These are phyloP conservation scores for Dicyrtoma fusca DNA, from an alignment of 2,888 invertebrate genomes.

Conservation along the genomic window DNA sequence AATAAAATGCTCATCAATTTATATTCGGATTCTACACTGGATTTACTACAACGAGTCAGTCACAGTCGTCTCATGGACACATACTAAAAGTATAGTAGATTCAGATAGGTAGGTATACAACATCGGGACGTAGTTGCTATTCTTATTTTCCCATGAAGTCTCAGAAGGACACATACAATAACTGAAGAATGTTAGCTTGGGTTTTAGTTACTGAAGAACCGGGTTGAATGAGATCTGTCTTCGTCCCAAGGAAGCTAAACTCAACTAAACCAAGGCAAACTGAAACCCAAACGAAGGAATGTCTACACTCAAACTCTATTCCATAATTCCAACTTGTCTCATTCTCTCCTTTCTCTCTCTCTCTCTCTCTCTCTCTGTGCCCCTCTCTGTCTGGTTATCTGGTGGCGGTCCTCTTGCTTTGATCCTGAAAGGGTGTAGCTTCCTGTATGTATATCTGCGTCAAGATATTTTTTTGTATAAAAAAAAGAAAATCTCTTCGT, in stretches of 20 bases:
- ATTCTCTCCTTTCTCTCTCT: neutral
- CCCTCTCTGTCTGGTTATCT: neutral
- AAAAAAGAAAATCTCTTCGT: slow-evolving; percentile 12
- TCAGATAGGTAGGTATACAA: too few relatives aligned
- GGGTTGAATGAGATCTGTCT: slow-evolving; percentile 5
- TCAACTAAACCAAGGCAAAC: too few relatives aligned
- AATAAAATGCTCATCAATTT: slow-evolving; percentile 28
- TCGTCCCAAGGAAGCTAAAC: neutral
- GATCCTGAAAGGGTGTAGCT: neutral
- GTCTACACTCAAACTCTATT: too few relatives aligned
- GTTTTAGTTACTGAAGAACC: neutral
- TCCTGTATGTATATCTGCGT: too few relatives aligned
- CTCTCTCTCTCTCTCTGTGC: neutral
- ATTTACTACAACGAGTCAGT: too few relatives aligned
- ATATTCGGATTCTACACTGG: slow-evolving; percentile 5
- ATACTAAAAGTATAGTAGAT: too few relatives aligned
- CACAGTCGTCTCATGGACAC: too few relatives aligned
- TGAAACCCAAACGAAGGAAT: too few relatives aligned
- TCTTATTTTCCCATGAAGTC: too few relatives aligned
- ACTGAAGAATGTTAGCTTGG: neutral
- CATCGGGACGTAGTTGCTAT: neutral
- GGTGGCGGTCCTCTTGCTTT: neutral
- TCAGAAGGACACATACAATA: too few relatives aligned
- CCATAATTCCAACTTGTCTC: too few relatives aligned
- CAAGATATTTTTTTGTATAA: neutral